These are phyloP conservation scores for Metallyticus violacea DNA, from an alignment of 2,888 invertebrate genomes.

Conservation along the genomic window DNA sequence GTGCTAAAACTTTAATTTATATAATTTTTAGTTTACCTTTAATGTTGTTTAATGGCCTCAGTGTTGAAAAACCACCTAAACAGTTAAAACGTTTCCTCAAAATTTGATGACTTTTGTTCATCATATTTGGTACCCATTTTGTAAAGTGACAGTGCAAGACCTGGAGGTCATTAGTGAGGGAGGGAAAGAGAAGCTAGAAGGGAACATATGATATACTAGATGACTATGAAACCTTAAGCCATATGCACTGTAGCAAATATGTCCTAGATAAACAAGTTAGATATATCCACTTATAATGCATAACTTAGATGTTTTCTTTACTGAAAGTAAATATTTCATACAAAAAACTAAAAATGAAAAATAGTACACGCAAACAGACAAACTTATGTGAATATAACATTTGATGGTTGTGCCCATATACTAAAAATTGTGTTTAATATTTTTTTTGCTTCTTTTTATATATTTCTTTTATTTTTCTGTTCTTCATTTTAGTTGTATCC, in stretches of 20 bases:
- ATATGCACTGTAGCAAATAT: neutral
- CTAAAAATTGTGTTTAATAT: too few relatives aligned
- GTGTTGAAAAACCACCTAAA: conserved; percentile 25
- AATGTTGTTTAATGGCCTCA: conserved; percentile 29
- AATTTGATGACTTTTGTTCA: neutral
- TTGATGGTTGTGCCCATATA: too few relatives aligned
- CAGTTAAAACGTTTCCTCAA: conserved; percentile 10
- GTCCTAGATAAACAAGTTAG: neutral
- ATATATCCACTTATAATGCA: neutral
- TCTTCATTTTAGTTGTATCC: too few relatives aligned
- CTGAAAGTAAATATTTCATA: neutral
- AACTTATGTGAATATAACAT: too few relatives aligned
- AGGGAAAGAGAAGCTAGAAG: neutral
- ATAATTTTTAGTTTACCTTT: conserved; percentile 24
- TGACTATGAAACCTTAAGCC: neutral
- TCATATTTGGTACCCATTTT: neutral
- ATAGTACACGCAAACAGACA: too few relatives aligned
- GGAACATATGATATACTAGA: neutral
- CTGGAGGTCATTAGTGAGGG: neutral
- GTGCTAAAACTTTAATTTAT: neutral
- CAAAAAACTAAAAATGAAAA: neutral
- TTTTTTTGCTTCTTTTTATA: too few relatives aligned
- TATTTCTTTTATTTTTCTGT: too few relatives aligned
- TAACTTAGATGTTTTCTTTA: neutral
- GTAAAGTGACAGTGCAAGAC: neutral